phyloP scores from a whole-genome alignment of 2,113 vertebrate genomes.

The Phaetusa simplex region DNA sequence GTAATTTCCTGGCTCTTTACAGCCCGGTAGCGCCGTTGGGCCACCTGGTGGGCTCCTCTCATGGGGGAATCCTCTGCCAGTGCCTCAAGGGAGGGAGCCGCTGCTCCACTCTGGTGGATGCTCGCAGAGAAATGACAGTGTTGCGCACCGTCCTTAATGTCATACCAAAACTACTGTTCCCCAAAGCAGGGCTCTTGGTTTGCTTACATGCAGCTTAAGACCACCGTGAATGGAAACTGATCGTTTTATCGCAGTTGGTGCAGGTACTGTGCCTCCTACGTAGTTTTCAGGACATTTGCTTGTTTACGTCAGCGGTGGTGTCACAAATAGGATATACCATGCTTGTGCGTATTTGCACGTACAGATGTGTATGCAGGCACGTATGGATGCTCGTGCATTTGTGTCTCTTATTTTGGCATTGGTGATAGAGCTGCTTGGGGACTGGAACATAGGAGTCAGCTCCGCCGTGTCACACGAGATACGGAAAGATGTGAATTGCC shows the following conservation, averaged over 20 bases:
- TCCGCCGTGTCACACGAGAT: fast-evolving
- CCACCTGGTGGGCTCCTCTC: neutral
- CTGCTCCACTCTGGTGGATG: fast-evolving
- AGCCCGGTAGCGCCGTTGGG: fast-evolving
- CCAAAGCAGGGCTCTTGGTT: neutral
- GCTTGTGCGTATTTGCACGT: fast-evolving
- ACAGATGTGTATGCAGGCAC: fast-evolving
- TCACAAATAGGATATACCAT: neutral
- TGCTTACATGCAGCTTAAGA: neutral
- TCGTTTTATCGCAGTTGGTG: neutral
- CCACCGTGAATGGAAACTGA: neutral
- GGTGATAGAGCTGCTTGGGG: neutral
- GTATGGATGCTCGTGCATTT: neutral
- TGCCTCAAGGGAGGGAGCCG: neutral
- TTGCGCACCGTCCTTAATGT: fast-evolving
- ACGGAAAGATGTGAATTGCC: neutral
- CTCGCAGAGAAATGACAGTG: neutral
- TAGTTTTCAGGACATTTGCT: neutral
- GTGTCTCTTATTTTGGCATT: neutral
- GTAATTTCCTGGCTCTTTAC: neutral
- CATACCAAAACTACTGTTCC: fast-evolving
- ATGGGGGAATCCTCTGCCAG: neutral
- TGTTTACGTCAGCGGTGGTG: neutral
- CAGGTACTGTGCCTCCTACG: neutral
- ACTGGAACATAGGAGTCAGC: neutral